Base-by-base conservation (phyloP, 2,113 vertebrate genomes). In the Tychaedon coryphoeus region DNA sequence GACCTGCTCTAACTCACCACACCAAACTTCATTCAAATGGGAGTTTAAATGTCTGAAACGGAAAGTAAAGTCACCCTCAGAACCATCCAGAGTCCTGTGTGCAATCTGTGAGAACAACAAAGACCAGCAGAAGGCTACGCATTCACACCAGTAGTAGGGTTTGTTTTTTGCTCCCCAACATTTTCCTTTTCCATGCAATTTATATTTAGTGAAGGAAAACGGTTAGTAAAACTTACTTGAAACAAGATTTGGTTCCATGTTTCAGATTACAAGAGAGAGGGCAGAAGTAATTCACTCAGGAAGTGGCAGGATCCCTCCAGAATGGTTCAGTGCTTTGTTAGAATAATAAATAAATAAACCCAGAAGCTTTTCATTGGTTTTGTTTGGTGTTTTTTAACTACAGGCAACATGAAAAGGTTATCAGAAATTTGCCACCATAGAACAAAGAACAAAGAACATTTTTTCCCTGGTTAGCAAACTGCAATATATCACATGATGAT, bases 381-480 rank as follows among this genome's bases (percentile, higher is more conserved):
- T 54, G 4, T 7, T 50, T 12, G 14, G 0, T 6, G 33, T 9
- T 86, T 92, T 96, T 92, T 25, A 36, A 92, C 25, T 86, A 90
- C 17, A 86, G 26, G 28, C 24, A 73, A 77, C 51, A 76, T 36
- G 38, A 93, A 87, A 96, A 86, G 20, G 19, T 75, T 96, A 58
- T 54, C 67, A 95, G 90, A 86, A 90, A 92, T 43, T 94, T 96
- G 20, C 11, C 43, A 72, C 91, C 64, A 14, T 48, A 71, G 33
- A 75, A 94, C 10, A 48, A 92, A 88, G 40, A 90, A 29, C 11
- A 84, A n/a, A n/a, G n/a, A n/a, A n/a, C n/a, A n/a, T n/a, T 71
- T 43, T 48, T 95, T 96, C 69, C 40, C 70, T 88, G 11, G 33
- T 88, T 69, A 76, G 31, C 38, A 95, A 96, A 94, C 75, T 96